A percentile compares a stretch with the other conserved stretches of the same genome.
phyloP scores from a whole-genome alignment of 64 coral and sea anemone species.

The Porites lutea region DNA sequence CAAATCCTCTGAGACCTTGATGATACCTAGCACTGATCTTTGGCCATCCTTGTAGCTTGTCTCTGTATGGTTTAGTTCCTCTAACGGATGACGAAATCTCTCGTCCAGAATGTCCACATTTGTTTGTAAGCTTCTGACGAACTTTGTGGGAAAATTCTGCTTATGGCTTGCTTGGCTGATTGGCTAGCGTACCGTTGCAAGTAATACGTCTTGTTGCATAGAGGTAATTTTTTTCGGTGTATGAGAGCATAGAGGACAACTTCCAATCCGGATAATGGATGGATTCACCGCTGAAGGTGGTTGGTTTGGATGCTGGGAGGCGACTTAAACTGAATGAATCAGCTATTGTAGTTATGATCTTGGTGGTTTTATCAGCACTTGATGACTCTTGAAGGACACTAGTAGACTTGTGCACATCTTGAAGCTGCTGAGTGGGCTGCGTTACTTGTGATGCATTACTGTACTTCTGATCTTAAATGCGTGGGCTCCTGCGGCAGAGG shows the following conservation, averaged over 20 bases:
- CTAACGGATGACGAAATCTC: slow-evolving; percentile 45
- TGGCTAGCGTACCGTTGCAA: not conserved
- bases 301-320: not conserved
- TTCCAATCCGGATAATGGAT: slow-evolving; percentile 40
- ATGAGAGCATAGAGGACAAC: slow-evolving; percentile 7
- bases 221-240: not conserved
- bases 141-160: slow-evolving; percentile 1
- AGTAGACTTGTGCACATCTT: not conserved
- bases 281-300: slow-evolving; percentile 12
- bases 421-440: too few species aligned
- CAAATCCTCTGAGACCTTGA: too few species aligned
- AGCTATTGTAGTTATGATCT: not conserved
- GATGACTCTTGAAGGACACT: not conserved
- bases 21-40: too few species aligned
- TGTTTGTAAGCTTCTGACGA: slow-evolving; percentile 7
- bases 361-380: not conserved
- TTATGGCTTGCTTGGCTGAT: slow-evolving; percentile 18
- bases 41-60: too few species aligned
- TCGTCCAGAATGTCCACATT: slow-evolving; percentile 2
- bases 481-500: too few species aligned
- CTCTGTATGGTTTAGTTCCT: slow-evolving; percentile 20
- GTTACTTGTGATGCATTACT: too few species aligned
- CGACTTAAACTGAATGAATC: slow-evolving; percentile 35
- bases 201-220: slow-evolving; percentile 27
- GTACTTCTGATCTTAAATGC: too few species aligned